Evolutionary conservation across 2,888 invertebrate species (phyloP).

Genomic region (Odontocerum albicorne): DNA sequence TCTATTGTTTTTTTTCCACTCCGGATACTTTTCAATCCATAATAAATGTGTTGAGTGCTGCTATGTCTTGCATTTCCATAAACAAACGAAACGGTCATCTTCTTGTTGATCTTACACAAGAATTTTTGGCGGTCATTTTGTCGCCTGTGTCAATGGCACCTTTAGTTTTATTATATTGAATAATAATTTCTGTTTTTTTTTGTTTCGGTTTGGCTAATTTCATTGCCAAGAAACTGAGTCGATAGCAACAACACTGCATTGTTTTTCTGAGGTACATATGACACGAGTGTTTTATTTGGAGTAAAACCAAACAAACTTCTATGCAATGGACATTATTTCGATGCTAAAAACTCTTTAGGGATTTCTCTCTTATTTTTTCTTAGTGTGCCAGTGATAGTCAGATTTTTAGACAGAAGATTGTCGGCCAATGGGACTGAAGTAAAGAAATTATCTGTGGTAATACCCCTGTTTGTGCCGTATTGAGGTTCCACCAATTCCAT

Average conservation of each 20-base stretch:
- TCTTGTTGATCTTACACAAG: no score
- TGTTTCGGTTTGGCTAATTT: background rate
- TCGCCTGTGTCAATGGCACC: constrained; percentile 20
- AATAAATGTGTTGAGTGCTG: no score
- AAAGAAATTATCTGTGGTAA: constrained; percentile 23
- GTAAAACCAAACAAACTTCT: constrained; percentile 14
- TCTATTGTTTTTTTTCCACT: no score
- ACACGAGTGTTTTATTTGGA: constrained; percentile 5
- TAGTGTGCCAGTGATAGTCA: constrained; percentile 19
- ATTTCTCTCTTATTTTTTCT: constrained; percentile 11
- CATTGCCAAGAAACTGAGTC: background rate
- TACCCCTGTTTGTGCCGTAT: constrained; percentile 19
- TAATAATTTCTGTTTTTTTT: constrained; percentile 9
- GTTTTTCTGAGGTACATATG: constrained; percentile 9
- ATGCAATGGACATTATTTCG: background rate
- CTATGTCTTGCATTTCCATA: no score
- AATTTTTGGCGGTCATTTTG: constrained; percentile 17
- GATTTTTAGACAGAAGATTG: constrained; percentile 13
- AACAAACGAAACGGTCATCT: no score
- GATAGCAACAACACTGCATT: constrained; percentile 1
- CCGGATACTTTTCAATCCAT: no score
- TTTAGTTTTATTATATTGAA: constrained; percentile 18
- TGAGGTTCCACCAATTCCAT: constrained; percentile 21
- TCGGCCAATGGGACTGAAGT: constrained; percentile 22
- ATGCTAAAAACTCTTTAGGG: constrained; percentile 13